These are phyloP conservation scores for Adrianichthys oophorus DNA, from an alignment of 2,797 vertebrate genomes.

Conservation along the genomic window DNA sequence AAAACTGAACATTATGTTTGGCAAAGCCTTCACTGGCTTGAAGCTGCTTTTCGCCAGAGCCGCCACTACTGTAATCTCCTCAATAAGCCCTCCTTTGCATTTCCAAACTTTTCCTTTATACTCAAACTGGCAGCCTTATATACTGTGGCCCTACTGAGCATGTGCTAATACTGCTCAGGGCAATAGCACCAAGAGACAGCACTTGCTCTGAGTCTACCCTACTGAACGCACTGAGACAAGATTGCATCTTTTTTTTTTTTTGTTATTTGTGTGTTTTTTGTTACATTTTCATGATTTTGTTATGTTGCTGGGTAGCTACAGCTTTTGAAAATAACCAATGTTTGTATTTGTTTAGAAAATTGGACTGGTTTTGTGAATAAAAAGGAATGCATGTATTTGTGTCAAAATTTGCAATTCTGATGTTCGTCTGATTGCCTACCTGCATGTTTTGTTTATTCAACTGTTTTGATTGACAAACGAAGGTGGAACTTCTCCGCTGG, in stretches of 20 bases:
- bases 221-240: slow-evolving; percentile 81
- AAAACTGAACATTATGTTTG: slow-evolving; percentile 33
- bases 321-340: slow-evolving; percentile 89
- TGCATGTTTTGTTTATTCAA: slow-evolving; percentile 67
- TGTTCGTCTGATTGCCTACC: slow-evolving; percentile 76
- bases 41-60: slow-evolving; percentile 58
- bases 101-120: slow-evolving; percentile 66
- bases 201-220: slow-evolving; percentile 78
- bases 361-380: slow-evolving; percentile 99
- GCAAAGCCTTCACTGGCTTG: slow-evolving; percentile 47
- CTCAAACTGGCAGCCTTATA: slow-evolving; percentile 76
- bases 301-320: slow-evolving; percentile 81
- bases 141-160: slow-evolving; percentile 75
- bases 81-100: slow-evolving; percentile 63
- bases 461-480: not conserved
- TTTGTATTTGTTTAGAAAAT: slow-evolving; percentile 99
- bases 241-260: slow-evolving; percentile 49
- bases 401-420: slow-evolving; percentile 79
- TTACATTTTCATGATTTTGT: slow-evolving; percentile 70
- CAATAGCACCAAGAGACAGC: slow-evolving; percentile 77
- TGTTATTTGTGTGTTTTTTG: slow-evolving; percentile 56
- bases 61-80: slow-evolving; percentile 69
- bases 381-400: slow-evolving; percentile 99
- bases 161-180: slow-evolving; percentile 72
- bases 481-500: slow-evolving; percentile 48